These are phyloP conservation scores for Protobothrops mucrosquamatus DNA, from an alignment of 2,113 vertebrate genomes.

Conservation along the genomic window DNA sequence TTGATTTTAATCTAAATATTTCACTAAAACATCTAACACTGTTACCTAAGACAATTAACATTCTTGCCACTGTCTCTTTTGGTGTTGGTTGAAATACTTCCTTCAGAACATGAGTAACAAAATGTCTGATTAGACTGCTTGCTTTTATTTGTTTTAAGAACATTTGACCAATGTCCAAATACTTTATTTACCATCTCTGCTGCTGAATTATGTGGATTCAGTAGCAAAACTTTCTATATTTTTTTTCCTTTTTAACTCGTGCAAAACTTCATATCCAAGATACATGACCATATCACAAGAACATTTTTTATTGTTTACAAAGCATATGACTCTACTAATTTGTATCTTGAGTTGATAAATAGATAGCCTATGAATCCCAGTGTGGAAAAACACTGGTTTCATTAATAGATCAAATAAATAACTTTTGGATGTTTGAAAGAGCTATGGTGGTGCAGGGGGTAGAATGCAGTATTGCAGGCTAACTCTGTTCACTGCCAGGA, in stretches of 20 bases:
- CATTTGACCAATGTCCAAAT: not conserved
- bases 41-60: not conserved
- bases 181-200: not conserved
- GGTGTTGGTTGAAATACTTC: not conserved
- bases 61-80: not conserved
- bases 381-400: not conserved
- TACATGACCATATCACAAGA: not conserved
- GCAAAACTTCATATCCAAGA: not conserved
- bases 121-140: not conserved
- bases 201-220: not conserved
- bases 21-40: not conserved
- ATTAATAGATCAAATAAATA: not conserved
- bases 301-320: not conserved
- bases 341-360: not conserved
- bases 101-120: not conserved
- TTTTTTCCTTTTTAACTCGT: not conserved
- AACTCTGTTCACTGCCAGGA: not conserved
- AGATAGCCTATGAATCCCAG: not conserved
- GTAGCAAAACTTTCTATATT: not conserved
- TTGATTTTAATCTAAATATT: not conserved
- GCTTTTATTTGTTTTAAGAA: not conserved
- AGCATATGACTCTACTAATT: not conserved
- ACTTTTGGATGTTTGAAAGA: not conserved
- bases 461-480: not conserved
- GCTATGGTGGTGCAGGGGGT: not conserved